Percentiles rank a stretch among this genome's conserved stretches.
Evolutionary conservation across 2,888 invertebrate species (phyloP).

Genomic region (Epirrhoe tristata): DNA sequence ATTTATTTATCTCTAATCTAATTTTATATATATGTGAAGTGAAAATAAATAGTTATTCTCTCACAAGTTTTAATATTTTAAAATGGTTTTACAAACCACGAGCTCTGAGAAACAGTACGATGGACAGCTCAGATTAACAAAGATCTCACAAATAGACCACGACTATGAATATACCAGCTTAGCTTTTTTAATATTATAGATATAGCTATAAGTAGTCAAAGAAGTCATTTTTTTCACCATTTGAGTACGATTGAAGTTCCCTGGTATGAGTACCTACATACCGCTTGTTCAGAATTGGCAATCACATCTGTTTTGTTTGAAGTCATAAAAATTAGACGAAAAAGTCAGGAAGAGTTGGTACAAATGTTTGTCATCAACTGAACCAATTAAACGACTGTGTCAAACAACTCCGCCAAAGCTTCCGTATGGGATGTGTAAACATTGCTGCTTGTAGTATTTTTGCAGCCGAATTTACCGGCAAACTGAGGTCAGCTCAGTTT

Average conservation of each 20-base stretch:
- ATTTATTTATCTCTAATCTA: too few species aligned
- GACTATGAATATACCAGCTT: constrained; percentile 1
- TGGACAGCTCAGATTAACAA: constrained; percentile 28
- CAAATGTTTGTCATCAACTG: constrained; percentile 40
- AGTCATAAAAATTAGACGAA: constrained; percentile 31
- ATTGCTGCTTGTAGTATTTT: constrained; percentile 32
- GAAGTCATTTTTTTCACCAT: constrained; percentile 17
- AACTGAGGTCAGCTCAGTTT: constrained; percentile 35
- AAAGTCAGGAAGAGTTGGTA: constrained; percentile 31
- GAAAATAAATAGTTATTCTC: background rate
- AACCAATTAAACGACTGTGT: constrained; percentile 44
- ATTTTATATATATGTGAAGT: too few species aligned
- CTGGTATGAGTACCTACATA: background rate
- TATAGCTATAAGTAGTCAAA: background rate
- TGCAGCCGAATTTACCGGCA: constrained; percentile 26
- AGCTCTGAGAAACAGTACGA: constrained; percentile 15
- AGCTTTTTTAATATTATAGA: constrained; percentile 2
- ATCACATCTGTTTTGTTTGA: constrained; percentile 28
- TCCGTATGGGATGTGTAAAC: constrained; percentile 40
- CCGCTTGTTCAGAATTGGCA: constrained; percentile 22
- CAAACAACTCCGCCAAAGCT: constrained; percentile 42
- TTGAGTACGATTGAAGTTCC: constrained; percentile 31
- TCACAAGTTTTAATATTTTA: constrained; percentile 14
- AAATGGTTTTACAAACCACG: constrained; percentile 8
- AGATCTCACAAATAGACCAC: constrained; percentile 26